These are phyloP conservation scores for Eidolon dupreanum DNA, from an alignment of 2,797 vertebrate species.

Conservation along the genomic window DNA sequence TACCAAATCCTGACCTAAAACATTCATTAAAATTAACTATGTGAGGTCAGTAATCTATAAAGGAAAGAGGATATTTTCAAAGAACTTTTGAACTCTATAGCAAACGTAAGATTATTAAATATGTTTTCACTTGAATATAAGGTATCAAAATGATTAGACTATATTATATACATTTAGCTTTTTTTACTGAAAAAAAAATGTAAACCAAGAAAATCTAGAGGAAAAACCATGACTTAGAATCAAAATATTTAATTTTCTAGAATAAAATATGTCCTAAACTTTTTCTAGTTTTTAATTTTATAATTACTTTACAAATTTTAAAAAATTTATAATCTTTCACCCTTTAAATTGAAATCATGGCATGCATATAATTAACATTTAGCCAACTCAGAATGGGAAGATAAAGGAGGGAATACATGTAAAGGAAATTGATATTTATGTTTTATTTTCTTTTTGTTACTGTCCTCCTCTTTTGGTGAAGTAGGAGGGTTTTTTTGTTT, in stretches of 20 bases:
- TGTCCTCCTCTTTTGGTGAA: background rate
- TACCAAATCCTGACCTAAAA: background rate
- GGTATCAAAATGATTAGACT: background rate
- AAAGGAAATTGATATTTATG: background rate
- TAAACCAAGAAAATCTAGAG: background rate
- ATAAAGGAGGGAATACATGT: background rate
- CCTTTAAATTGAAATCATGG: background rate
- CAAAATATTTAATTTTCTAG: constrained; percentile 34
- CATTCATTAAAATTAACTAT: constrained; percentile 4
- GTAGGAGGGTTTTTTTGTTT: background rate
- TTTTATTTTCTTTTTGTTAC: background rate
- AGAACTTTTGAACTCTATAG: background rate
- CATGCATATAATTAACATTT: background rate
- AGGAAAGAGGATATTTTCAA: background rate
- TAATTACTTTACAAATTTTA: background rate
- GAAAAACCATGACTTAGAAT: background rate
- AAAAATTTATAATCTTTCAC: background rate
- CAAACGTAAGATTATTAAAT: constrained; percentile 22
- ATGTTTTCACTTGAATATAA: background rate
- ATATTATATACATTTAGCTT: background rate
- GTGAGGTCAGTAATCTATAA: background rate
- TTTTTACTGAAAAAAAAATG: background rate
- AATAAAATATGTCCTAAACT: constrained; percentile 16
- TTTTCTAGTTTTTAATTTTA: constrained; percentile 8
- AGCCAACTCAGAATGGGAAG: background rate